Base-by-base conservation (phyloP, 1,140 invertebrate genomes). In the Acyrthosiphon pisum region DNA sequence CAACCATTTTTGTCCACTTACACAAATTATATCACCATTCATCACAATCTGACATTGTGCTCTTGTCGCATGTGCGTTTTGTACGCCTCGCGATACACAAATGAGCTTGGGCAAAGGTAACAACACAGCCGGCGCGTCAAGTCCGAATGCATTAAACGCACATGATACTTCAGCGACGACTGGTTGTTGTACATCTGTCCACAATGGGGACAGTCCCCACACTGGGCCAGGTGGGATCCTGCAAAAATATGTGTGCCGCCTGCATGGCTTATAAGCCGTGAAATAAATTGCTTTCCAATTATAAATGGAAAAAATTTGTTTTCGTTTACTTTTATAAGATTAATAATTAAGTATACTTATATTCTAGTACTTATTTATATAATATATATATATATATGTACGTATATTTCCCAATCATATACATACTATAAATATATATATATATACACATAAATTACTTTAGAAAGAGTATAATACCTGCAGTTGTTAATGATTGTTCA, bases 161-260 rank as follows among this genome's bases (percentile, higher is more conserved):
- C 96, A 94, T 97, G 96, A 94, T 97, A 97, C 94, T 97, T 97
- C 60, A 97, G 95, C 48, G 96, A 96, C 30, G 96, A 97, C 94
- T 96, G 96, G 94, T 97, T 97, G 44, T 96, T 96, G 95, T 96
- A 96, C 93, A 96, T 96, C 95, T 96, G 96, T 90, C 96, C 96
- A 94, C 96, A 97, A 94, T 97, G 96, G 22, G 96, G 96, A 94
- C 96, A 97, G 88, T 94, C 94, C 81, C 94, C 94, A 90, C 94
- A 94, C 94, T 94, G 94, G 18, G 94, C 94, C 94, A 94, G 93
- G 93, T 94, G 94, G 60, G 94, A 94, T 94, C 94, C 94, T 94
- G 94, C 56, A 93, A 94, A 94, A 93, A 88, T 68, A 84, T 93
- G 81, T 93, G 68, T 35, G 20, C 68, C 81, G 50, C 81, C 81